These are phyloP conservation scores for Leucopsar rothschildi DNA, from an alignment of 2,113 vertebrate genomes.

Conservation along the genomic window DNA sequence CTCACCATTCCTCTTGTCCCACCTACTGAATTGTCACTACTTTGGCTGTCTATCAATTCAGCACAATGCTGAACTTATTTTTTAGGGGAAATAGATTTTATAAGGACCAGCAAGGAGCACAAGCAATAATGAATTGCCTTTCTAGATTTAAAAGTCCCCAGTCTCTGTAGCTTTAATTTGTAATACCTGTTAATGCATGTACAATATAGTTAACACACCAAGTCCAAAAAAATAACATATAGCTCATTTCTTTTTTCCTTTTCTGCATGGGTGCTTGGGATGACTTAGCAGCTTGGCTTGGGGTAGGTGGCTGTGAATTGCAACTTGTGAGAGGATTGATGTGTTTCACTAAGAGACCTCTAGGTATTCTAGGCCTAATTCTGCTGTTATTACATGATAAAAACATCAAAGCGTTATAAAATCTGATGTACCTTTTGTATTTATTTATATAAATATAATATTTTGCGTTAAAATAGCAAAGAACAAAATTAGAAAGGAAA, in stretches of 20 bases:
- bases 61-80: background rate
- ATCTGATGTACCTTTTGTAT: background rate
- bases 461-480: background rate
- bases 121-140: background rate
- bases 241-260: background rate
- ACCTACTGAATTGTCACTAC: background rate
- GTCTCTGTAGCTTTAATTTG: background rate
- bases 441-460: background rate
- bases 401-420: background rate
- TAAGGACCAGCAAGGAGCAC: background rate
- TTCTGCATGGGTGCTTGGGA: slow-evolving; percentile 41
- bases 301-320: slow-evolving; percentile 35
- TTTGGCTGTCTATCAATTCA: background rate
- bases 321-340: background rate
- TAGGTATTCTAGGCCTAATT: background rate
- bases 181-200: background rate
- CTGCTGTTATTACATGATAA: background rate
- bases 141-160: background rate
- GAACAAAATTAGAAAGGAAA: background rate
- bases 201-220: background rate
- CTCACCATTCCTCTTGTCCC: background rate
- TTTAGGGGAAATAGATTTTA: background rate
- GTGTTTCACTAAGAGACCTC: background rate
- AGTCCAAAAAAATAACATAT: background rate
- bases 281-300: slow-evolving; percentile 21